Conservation (phyloP, 2,797 vertebrate species). For the Poeciliopsis gracilis region DNA sequence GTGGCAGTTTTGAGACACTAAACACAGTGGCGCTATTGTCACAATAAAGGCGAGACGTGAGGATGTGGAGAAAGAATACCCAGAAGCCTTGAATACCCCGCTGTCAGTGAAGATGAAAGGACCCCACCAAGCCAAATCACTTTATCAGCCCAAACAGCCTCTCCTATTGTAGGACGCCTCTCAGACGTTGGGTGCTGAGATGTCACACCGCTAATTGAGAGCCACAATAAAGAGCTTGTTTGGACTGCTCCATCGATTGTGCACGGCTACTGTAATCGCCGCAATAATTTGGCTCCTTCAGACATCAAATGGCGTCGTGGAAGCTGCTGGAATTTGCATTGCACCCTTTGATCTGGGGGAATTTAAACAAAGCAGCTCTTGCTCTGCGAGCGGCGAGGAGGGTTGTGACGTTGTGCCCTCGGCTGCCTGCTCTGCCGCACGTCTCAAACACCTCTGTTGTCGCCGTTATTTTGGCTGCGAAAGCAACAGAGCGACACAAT, state of each 20-base stretch:
- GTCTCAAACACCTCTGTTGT: slow-evolving; percentile 55
- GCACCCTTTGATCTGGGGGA: slow-evolving; percentile 77
- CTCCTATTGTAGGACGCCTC: slow-evolving; percentile 70
- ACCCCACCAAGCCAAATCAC: slow-evolving; percentile 72
- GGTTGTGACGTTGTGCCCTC: slow-evolving; percentile 57
- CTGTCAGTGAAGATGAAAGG: slow-evolving; percentile 73
- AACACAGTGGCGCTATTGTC: slow-evolving; percentile 69
- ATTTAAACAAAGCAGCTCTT: slow-evolving; percentile 75
- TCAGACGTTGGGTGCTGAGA: slow-evolving; percentile 71
- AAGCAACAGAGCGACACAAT: slow-evolving; percentile 59
- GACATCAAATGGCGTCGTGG: slow-evolving; percentile 78
- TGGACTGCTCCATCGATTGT: slow-evolving; percentile 64
- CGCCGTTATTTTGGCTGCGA: slow-evolving; percentile 69
- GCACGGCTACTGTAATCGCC: slow-evolving; percentile 75
- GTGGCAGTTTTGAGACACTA: slow-evolving; percentile 35
- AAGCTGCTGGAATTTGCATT: slow-evolving; percentile 79
- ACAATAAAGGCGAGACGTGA: slow-evolving; percentile 64
- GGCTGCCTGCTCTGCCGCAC: slow-evolving; percentile 21
- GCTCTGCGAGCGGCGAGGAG: slow-evolving; percentile 68
- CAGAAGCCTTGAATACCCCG: slow-evolving; percentile 68
- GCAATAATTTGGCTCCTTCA: slow-evolving; percentile 73
- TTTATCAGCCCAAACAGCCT: slow-evolving; percentile 79
- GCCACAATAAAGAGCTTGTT: slow-evolving; percentile 75
- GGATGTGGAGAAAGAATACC: slow-evolving; percentile 61
- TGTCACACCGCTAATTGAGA: slow-evolving; percentile 80